Evolutionary conservation across 2,113 vertebrate species (phyloP), one percentile per base, ranked within the genome.

Genomic region (Sceloporus tristichus): DNA sequence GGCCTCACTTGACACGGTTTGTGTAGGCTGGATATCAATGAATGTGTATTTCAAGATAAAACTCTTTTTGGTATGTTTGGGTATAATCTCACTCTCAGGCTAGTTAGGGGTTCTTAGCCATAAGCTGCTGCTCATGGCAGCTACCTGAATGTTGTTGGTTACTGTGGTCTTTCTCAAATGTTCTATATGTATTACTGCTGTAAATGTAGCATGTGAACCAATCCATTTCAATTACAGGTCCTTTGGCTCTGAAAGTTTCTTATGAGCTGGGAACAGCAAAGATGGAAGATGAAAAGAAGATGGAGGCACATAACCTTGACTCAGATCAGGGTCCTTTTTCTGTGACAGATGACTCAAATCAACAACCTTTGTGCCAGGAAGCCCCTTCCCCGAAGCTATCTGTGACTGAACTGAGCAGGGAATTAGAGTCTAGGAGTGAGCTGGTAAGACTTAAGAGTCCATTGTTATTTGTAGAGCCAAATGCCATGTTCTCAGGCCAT

Each of bases 331-430:
- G 56, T 34, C 65, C 79, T 11, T 89, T 78, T 71, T 85, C 87
- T 85, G 5, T 87, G 34, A 94, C 91, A 78, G 95, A 96, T 84
- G 92, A 95, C 93, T 23, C 87, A 94, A 86, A 93, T 91, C 89
- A 82, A 25, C 95, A 94, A 56, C 83, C 92, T 77, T 94, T 94
- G 48, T 88, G 65, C 68, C 89, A 91, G 56, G 95, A 95, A 88
- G 86, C 94, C 74, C 92, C 94, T 9, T 93, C 95, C 80, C 94
- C 95, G 54, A 96, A 95, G 81, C 90, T 96, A 59, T 92, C 94
- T 71, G 93, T 87, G 80, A 92, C 94, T 89, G 96, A 96, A 94
- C 48, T 96, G 94, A 95, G 96, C 75, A 96, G 94, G 73, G 96
- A 96, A 62, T 70, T 96, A 89, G 96, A 96, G 29, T 87, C 92